Percentiles rank a stretch among this genome's conserved stretches.
Conservation (phyloP, 2,888 invertebrate species). For the Ophioninae sp. region DNA sequence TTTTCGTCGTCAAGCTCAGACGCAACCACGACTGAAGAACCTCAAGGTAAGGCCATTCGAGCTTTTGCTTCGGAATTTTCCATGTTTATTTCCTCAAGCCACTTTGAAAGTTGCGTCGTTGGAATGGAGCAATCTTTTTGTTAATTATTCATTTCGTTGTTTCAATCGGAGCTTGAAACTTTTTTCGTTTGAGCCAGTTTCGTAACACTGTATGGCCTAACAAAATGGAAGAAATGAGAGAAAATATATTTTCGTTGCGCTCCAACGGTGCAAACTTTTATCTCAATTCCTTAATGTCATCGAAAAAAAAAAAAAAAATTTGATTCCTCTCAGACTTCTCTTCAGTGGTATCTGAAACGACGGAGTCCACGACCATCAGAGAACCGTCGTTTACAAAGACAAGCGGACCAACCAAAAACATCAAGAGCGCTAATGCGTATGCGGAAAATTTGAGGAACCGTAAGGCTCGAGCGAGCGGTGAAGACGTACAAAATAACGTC, state of each 20-base stretch:
- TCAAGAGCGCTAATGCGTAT: neutral
- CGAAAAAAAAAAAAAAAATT: no score
- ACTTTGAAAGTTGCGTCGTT: no score
- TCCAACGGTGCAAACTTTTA: no score
- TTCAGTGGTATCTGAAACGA: conserved; percentile 22
- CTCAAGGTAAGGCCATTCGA: conserved; percentile 32
- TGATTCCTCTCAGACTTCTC: no score
- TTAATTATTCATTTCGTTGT: no score
- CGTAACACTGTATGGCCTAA: no score
- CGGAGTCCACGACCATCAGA: conserved; percentile 4
- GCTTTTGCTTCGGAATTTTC: neutral
- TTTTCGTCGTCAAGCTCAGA: conserved; percentile 44
- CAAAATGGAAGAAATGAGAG: no score
- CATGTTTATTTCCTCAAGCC: neutral
- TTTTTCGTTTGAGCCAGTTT: no score
- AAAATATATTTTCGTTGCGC: no score
- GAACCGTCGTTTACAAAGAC: conserved; percentile 7
- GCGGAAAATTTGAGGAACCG: conserved; percentile 42
- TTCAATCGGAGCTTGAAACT: no score
- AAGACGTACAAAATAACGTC: conserved; percentile 63
- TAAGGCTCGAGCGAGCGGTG: conserved; percentile 65
- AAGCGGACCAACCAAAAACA: neutral
- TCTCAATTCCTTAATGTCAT: no score
- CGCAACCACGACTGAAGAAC: conserved; percentile 38
- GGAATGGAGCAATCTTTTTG: no score